phyloP scores from a whole-genome alignment of 2,888 invertebrate genomes.

The Pachycephus smyrnensis region DNA sequence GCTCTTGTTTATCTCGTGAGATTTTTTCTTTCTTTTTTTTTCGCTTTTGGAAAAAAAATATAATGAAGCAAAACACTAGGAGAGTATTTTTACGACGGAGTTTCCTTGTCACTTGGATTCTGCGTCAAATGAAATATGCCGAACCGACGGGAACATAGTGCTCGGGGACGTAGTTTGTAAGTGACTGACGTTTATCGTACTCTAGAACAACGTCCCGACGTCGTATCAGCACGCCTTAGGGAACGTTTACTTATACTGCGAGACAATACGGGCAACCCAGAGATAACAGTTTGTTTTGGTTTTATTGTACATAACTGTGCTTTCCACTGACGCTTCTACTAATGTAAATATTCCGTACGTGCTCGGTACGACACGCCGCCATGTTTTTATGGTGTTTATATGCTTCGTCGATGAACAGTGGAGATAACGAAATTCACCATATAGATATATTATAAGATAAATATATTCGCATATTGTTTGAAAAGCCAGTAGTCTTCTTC shows the following conservation, averaged over 20 bases:
- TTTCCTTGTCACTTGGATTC: not conserved
- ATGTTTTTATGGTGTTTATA: not conserved
- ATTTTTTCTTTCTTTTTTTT: not conserved
- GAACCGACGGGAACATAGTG: not conserved
- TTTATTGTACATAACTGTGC: not conserved
- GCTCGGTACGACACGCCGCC: not conserved
- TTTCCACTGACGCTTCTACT: not conserved
- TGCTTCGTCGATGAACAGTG: not conserved
- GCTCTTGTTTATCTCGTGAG: not conserved
- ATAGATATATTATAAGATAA: not conserved
- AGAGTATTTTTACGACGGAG: not conserved
- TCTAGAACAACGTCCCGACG: not conserved
- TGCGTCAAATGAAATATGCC: not conserved
- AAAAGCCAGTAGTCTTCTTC: not conserved
- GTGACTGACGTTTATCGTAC: not conserved
- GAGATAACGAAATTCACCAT: not conserved
- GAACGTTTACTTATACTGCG: not conserved
- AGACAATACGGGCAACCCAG: not conserved
- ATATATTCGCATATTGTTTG: not conserved
- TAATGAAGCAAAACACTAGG: not conserved
- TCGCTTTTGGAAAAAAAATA: not conserved
- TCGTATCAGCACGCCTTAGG: not conserved
- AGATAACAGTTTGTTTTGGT: not conserved
- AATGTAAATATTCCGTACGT: not conserved
- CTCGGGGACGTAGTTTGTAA: not conserved